Percentiles rank a stretch among this genome's conserved stretches.
Evolutionary conservation across 2,797 vertebrate genomes (phyloP).

Genomic region (Podarcis lilfordi): DNA sequence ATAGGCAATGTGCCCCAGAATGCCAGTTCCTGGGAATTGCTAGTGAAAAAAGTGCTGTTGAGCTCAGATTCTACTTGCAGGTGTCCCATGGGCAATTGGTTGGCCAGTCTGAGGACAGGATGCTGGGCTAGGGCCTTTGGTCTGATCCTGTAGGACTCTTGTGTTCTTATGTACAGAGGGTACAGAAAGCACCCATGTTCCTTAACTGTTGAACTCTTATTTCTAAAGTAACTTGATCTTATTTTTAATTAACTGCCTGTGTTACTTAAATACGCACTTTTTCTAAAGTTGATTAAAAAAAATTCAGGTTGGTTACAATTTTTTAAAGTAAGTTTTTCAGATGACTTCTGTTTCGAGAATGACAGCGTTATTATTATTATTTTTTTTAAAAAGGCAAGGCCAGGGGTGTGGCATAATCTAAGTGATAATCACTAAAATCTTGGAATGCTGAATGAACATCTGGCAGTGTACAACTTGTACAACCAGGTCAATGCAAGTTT

Average conservation of each 20-base stretch:
- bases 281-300: background rate
- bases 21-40: no score
- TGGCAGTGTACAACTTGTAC: background rate
- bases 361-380: background rate
- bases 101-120: no score
- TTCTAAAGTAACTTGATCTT: background rate
- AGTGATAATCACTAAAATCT: background rate
- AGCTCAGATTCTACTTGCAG: no score
- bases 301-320: background rate
- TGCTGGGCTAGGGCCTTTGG: no score
- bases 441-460: background rate
- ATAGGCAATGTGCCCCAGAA: no score
- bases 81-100: no score
- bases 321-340: background rate
- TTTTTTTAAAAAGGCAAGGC: background rate
- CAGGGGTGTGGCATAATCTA: background rate
- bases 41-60: no score
- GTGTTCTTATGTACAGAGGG: background rate
- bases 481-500: background rate
- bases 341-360: background rate
- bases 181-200: background rate
- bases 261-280: background rate
- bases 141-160: no score
- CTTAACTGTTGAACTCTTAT: background rate
- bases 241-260: background rate